phyloP scores from a whole-genome alignment of 2,113 vertebrate species.

The Lampris megalopsis region DNA sequence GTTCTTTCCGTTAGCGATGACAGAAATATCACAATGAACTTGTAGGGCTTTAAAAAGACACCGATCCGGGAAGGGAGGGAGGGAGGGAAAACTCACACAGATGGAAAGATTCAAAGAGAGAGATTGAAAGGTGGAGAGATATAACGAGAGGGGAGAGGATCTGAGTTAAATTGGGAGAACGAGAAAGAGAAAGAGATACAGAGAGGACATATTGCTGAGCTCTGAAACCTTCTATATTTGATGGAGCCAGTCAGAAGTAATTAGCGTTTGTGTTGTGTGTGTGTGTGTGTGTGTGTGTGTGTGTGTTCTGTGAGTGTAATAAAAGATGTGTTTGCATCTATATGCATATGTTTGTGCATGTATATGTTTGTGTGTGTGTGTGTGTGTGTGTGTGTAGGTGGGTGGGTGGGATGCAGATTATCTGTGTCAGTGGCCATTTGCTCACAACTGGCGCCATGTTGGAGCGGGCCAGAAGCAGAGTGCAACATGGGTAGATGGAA shows the following conservation, averaged over 20 bases:
- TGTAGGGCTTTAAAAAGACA: too few species aligned
- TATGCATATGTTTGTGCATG: conserved; percentile 44
- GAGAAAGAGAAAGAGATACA: not conserved
- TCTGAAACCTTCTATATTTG: conserved; percentile 74
- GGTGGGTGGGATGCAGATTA: conserved; percentile 70
- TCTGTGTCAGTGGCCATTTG: conserved; percentile 84
- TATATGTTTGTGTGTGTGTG: conserved; percentile 43
- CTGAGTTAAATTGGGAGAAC: not conserved
- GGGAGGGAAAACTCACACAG: too few species aligned
- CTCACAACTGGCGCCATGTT: conserved; percentile 77
- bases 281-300: conserved; percentile 35
- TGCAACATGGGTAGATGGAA: conserved; percentile 79
- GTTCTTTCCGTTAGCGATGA: too few species aligned
- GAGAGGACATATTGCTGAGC: conserved; percentile 19
- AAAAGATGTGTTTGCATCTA: not conserved
- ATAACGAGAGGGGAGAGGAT: not conserved
- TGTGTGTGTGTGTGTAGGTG: conserved; percentile 43
- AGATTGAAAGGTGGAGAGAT: not conserved
- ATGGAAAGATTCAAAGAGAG: not conserved
- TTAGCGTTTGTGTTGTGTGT: conserved; percentile 61
- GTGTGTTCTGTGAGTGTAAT: conserved; percentile 22
- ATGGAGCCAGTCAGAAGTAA: conserved; percentile 80
- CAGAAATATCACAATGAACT: too few species aligned
- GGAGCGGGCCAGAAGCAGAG: conserved; percentile 74
- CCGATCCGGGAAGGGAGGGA: not conserved